phyloP scores from a whole-genome alignment of 2,888 invertebrate species.

The Athalia circularis region DNA sequence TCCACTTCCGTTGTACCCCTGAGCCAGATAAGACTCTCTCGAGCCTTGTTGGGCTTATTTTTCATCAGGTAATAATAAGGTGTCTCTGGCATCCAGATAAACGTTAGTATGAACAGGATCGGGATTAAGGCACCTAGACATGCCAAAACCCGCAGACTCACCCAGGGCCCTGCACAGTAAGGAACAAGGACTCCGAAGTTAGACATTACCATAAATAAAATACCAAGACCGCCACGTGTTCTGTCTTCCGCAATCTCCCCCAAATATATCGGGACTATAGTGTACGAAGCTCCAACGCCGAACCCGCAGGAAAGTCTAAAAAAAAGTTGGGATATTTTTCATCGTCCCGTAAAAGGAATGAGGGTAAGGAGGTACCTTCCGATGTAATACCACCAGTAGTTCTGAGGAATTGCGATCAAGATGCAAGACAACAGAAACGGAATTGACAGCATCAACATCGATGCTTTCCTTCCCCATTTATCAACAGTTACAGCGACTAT shows the following conservation, averaged over 20 bases:
- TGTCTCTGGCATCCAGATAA: constrained; percentile 47
- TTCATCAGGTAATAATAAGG: constrained; percentile 52
- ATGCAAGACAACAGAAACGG: constrained; percentile 52
- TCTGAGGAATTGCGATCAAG: constrained; percentile 47
- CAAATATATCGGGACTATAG: constrained; percentile 52
- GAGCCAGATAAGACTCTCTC: constrained; percentile 57
- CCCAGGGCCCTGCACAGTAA: constrained; percentile 51
- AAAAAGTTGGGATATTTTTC: background rate
- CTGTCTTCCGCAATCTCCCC: constrained; percentile 54
- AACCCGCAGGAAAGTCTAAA: constrained; percentile 11
- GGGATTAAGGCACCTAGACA: constrained; percentile 43
- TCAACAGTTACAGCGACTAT: constrained; percentile 49
- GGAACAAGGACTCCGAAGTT: constrained; percentile 49
- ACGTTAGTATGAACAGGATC: constrained; percentile 14
- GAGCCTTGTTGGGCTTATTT: constrained; percentile 56
- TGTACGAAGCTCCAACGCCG: background rate
- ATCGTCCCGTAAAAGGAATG: background rate
- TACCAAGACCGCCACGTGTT: constrained; percentile 53
- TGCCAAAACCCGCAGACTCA: constrained; percentile 47
- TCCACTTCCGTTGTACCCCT: constrained; percentile 59
- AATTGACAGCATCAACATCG: constrained; percentile 42
- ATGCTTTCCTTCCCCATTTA: constrained; percentile 55
- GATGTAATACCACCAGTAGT: constrained; percentile 46
- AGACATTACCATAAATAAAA: constrained; percentile 46
- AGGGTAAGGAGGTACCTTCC: constrained; percentile 35